Evolutionary conservation across 92 coral and sea anemone species (phyloP).

Genomic region (Epizoanthus rinbou): DNA sequence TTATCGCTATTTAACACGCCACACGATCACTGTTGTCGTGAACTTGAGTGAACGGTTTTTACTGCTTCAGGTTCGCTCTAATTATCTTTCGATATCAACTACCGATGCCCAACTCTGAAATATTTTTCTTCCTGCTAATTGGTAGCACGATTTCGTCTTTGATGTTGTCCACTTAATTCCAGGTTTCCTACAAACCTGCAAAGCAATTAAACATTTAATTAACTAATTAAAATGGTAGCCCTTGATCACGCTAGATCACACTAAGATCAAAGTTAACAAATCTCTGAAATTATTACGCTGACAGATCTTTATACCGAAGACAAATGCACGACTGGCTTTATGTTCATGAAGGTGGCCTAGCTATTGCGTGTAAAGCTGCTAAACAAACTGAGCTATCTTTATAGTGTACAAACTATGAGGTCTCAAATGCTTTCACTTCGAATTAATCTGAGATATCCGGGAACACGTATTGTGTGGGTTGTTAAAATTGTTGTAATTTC

Average conservation of each 20-base stretch:
- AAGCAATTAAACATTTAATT: constrained; percentile 40
- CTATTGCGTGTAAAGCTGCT: too few relatives aligned
- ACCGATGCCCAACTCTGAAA: not conserved
- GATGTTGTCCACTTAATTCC: constrained; percentile 18
- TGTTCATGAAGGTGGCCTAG: too few relatives aligned
- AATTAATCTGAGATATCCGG: constrained; percentile 14
- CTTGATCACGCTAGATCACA: constrained; percentile 21
- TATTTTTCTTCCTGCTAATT: not conserved
- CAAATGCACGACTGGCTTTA: not conserved
- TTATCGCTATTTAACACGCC: constrained; percentile 41
- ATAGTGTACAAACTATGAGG: too few relatives aligned
- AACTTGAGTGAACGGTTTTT: constrained; percentile 12
- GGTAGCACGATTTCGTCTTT: not conserved
- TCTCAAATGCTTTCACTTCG: not conserved
- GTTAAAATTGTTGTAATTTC: constrained; percentile 20
- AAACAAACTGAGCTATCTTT: too few relatives aligned
- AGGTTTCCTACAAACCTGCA: constrained; percentile 32
- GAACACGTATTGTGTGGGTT: constrained; percentile 10
- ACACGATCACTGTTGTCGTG: not conserved
- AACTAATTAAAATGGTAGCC: constrained; percentile 30
- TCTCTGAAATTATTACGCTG: constrained; percentile 10
- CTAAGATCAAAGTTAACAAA: constrained; percentile 26
- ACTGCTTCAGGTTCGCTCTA: not conserved
- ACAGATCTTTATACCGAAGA: not conserved
- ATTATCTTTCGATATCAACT: not conserved